Evolutionary conservation across 2,113 vertebrate species (phyloP).

Genomic region (Pteruthius melanotis): DNA sequence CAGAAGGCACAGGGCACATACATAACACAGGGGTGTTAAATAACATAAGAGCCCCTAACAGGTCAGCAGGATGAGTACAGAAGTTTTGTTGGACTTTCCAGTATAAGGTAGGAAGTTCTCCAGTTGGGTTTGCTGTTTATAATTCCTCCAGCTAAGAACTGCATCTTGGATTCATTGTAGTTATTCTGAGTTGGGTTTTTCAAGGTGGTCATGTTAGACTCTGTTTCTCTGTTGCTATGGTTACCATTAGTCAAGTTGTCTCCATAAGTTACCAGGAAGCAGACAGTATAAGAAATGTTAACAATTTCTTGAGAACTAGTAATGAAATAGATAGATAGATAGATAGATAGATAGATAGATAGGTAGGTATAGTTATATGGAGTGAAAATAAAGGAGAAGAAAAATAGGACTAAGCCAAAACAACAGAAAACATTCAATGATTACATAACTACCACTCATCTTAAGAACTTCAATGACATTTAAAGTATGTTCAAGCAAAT

Average conservation of each 20-base stretch:
- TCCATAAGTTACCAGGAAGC: not conserved
- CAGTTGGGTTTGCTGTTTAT: not conserved
- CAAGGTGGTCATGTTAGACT: not conserved
- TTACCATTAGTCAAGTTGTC: not conserved
- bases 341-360: not conserved
- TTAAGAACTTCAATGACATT: not conserved
- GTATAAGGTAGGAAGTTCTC: not conserved
- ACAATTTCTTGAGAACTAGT: not conserved
- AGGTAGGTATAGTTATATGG: not conserved
- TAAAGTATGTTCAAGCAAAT: not conserved
- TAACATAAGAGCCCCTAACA: not conserved
- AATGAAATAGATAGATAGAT: not conserved
- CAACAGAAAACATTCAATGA: not conserved
- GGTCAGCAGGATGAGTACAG: not conserved
- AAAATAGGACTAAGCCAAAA: not conserved
- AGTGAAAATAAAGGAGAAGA: not conserved
- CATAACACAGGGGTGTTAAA: not conserved
- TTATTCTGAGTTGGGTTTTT: not conserved
- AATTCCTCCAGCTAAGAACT: not conserved
- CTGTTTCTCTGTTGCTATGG: not conserved
- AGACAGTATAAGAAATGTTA: not conserved
- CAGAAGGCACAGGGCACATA: not conserved
- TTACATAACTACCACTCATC: not conserved
- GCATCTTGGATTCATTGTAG: not conserved
- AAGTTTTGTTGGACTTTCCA: not conserved